Conservation (phyloP, 2,888 invertebrate species). For the Polymixis lichenea region DNA sequence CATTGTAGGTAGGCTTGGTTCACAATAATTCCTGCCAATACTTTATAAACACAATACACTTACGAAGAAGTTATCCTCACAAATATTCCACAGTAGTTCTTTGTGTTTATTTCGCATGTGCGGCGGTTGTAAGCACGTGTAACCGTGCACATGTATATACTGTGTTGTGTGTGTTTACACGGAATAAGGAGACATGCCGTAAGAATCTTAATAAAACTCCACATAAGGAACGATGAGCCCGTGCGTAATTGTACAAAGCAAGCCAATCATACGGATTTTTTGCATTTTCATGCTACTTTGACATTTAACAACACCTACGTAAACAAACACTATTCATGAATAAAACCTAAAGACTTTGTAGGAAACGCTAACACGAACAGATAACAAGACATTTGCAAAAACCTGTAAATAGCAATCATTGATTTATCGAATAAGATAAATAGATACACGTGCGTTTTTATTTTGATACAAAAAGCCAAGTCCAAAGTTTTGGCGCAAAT, state of each 20-base stretch:
- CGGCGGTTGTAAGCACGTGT: constrained; percentile 46
- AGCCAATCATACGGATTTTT: constrained; percentile 57
- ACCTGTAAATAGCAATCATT: constrained; percentile 77
- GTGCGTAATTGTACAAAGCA: constrained; percentile 57
- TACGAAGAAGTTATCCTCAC: constrained; percentile 51
- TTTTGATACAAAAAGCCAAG: constrained; percentile 77
- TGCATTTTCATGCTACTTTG: constrained; percentile 45
- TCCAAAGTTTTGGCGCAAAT: constrained; percentile 77
- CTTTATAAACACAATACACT: constrained; percentile 49
- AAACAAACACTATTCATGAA: constrained; percentile 55
- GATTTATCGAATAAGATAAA: constrained; percentile 82
- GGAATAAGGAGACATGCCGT: constrained; percentile 51
- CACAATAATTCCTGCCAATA: constrained; percentile 33
- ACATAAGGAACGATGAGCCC: constrained; percentile 48
- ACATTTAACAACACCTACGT: constrained; percentile 55
- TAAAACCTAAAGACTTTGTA: constrained; percentile 71
- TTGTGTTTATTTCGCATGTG: constrained; percentile 54
- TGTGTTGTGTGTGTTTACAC: constrained; percentile 35
- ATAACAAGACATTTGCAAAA: constrained; percentile 81
- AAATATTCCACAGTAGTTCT: constrained; percentile 57
- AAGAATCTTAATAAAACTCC: constrained; percentile 64
- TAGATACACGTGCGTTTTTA: constrained; percentile 76
- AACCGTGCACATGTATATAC: constrained; percentile 32
- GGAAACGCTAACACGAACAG: constrained; percentile 78
- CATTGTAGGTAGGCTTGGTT: constrained; percentile 3